Evolutionary conservation across 2,797 vertebrate species (phyloP).

Genomic region (Rhinogobio ventralis): DNA sequence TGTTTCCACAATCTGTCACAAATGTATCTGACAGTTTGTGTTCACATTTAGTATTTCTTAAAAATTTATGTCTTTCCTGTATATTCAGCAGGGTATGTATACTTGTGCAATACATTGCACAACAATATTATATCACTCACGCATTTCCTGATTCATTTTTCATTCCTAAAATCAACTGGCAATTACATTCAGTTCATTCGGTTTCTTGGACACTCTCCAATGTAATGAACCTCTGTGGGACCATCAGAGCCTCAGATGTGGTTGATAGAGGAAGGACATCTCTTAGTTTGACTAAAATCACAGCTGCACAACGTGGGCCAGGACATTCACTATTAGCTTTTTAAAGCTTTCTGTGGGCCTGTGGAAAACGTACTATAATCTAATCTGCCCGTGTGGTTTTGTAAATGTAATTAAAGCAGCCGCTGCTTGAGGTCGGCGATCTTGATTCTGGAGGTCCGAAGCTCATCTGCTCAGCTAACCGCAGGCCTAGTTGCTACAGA

Average conservation of each 20-base stretch:
- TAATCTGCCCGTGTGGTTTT: constrained; percentile 63
- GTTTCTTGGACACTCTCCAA: constrained; percentile 39
- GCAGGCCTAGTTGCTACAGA: constrained; percentile 57
- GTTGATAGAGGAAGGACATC: constrained; percentile 68
- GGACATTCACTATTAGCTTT: constrained; percentile 71
- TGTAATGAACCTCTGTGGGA: constrained; percentile 62
- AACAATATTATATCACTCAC: constrained; percentile 51
- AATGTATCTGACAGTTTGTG: constrained; percentile 58
- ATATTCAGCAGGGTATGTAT: constrained; percentile 28
- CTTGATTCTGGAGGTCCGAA: constrained; percentile 50
- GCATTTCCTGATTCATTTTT: constrained; percentile 52
- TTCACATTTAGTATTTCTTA: not conserved
- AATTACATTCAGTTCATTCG: constrained; percentile 71
- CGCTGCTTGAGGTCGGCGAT: constrained; percentile 53
- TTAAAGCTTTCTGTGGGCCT: constrained; percentile 63
- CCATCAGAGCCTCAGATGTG: constrained; percentile 69
- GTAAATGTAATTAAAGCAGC: constrained; percentile 63
- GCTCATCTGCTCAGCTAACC: constrained; percentile 42
- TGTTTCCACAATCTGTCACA: constrained; percentile 27
- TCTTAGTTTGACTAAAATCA: constrained; percentile 66
- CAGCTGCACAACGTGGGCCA: constrained; percentile 61
- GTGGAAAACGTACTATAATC: constrained; percentile 53
- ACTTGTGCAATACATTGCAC: constrained; percentile 62
- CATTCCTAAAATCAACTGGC: constrained; percentile 66
- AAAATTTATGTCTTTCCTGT: not conserved